phyloP scores from a whole-genome alignment of 1,140 invertebrate species.

The Lysiphlebus fabarum region DNA sequence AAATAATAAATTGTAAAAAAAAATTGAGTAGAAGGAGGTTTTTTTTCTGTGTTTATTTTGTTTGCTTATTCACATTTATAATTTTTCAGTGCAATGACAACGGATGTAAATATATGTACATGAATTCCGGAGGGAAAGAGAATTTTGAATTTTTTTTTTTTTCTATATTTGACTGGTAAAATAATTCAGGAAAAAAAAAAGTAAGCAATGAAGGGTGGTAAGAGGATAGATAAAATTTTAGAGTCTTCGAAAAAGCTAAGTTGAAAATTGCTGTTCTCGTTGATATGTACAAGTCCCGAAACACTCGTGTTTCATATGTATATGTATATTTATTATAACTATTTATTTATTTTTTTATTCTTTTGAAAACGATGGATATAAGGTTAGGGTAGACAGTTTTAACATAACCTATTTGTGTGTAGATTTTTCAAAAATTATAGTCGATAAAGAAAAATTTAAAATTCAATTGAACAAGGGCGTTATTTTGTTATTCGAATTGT shows the following conservation, averaged over 20 bases:
- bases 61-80: background rate
- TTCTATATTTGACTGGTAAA: constrained; percentile 16
- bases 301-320: background rate
- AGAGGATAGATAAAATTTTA: constrained; percentile 48
- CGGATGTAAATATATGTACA: constrained; percentile 21
- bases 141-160: background rate
- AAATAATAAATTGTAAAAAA: no score
- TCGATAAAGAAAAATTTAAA: constrained; percentile 55
- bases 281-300: constrained; percentile 1
- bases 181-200: constrained; percentile 16
- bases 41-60: background rate
- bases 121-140: constrained; percentile 24
- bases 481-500: constrained; percentile 49
- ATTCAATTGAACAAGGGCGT: constrained; percentile 41
- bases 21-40: constrained; percentile 34
- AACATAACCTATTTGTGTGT: constrained; percentile 45
- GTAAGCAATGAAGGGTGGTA: constrained; percentile 25
- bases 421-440: constrained; percentile 52
- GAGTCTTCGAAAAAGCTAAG: constrained; percentile 35
- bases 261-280: constrained; percentile 9
- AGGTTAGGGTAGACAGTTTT: constrained; percentile 21
- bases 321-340: constrained; percentile 12
- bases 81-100: constrained; percentile 22
- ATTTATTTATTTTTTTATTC: background rate
- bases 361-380: constrained; percentile 15